phyloP scores from a whole-genome alignment of 2,888 invertebrate genomes.

The Drosophila testacea region DNA sequence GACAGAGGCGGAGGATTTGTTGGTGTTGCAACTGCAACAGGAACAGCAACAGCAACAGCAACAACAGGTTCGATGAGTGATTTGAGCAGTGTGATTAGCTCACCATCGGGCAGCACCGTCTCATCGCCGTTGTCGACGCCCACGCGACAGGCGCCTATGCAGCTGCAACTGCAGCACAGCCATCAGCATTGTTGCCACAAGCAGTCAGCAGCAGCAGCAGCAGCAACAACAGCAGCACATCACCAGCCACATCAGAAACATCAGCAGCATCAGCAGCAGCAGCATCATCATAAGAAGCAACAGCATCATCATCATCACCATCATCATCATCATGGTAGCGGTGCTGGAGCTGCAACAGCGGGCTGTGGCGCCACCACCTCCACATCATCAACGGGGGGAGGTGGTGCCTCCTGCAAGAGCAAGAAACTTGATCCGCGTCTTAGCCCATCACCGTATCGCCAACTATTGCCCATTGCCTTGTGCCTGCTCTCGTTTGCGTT shows the following conservation, averaged over 20 bases:
- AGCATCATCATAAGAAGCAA: slow-evolving; percentile 44
- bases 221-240: slow-evolving; percentile 30
- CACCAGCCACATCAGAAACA: slow-evolving; percentile 56
- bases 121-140: slow-evolving; percentile 83
- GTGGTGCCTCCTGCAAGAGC: slow-evolving; percentile 79
- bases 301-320: slow-evolving; percentile 57
- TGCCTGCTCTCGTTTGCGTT: slow-evolving; percentile 92
- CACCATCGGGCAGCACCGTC: slow-evolving; percentile 82
- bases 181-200: slow-evolving; percentile 82
- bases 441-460: slow-evolving; percentile 84
- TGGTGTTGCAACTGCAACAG: slow-evolving; percentile 17
- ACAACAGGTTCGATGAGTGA: slow-evolving; percentile 75
- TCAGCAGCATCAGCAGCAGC: slow-evolving; percentile 46
- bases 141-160: slow-evolving; percentile 79
- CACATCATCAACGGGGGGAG: slow-evolving; percentile 9
- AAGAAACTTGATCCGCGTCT: slow-evolving; percentile 84
- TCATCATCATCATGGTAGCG: slow-evolving; percentile 53
- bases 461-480: slow-evolving; percentile 89
- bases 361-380: slow-evolving; percentile 47
- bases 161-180: slow-evolving; percentile 67
- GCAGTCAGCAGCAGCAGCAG: slow-evolving; percentile 42
- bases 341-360: slow-evolving; percentile 22
- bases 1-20: slow-evolving; percentile 48
- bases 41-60: slow-evolving; percentile 7
- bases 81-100: slow-evolving; percentile 81